A percentile compares a stretch with the other conserved stretches of the same genome.
phyloP scores from a whole-genome alignment of 2,113 vertebrate genomes.

The Trichomycterus rosablanca region DNA sequence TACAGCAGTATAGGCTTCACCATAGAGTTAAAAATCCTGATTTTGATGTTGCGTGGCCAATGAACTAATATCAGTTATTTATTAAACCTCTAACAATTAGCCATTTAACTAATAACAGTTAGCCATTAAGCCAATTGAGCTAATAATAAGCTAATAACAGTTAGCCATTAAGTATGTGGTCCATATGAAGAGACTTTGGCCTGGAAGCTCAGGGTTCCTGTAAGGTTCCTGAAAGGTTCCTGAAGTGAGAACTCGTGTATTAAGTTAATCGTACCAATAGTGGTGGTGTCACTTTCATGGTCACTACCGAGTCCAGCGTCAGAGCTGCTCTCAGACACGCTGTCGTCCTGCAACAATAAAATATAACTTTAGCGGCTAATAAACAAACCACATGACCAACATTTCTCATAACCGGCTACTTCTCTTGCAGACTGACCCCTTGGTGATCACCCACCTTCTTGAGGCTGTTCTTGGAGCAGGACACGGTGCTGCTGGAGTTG shows the following conservation, averaged over 20 bases:
- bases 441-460: constrained; percentile 54
- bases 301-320: constrained; percentile 96
- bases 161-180: too few species aligned
- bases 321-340: constrained; percentile 93
- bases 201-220: too few species aligned
- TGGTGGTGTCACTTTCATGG: constrained; percentile 97
- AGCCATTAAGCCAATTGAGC: too few species aligned
- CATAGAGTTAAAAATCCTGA: too few species aligned
- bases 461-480: constrained; percentile 76
- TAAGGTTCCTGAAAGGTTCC: not conserved
- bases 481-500: constrained; percentile 92
- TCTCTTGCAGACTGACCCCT: not conserved
- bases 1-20: too few species aligned
- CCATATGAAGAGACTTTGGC: too few species aligned
- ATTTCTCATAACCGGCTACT: not conserved
- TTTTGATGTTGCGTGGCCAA: too few species aligned
- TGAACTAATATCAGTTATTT: too few species aligned
- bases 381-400: too few species aligned
- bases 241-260: not conserved
- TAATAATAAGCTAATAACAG: too few species aligned
- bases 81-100: too few species aligned
- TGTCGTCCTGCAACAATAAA: constrained; percentile 78
- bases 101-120: too few species aligned
- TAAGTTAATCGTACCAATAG: constrained; percentile 89
- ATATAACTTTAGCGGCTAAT: not conserved